Percentiles rank a stretch among this genome's conserved stretches.
Conservation (phyloP, 37 sponge, comb jelly and placozoan genomes). For the Beroe forskalii region DNA sequence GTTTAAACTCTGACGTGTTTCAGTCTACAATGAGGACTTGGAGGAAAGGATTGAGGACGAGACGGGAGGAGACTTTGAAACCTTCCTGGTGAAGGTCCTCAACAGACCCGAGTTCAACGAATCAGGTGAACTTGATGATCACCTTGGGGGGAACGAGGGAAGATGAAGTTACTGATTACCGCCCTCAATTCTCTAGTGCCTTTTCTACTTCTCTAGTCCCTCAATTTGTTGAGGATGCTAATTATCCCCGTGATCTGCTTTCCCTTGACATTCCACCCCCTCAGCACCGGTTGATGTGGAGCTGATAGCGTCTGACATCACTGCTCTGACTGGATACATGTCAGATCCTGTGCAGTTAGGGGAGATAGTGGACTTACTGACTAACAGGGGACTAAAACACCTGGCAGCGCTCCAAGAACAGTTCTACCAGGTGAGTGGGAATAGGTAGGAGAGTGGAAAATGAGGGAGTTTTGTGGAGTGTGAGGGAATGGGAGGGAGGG, state of each 20-base stretch:
- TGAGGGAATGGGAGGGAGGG: too few species aligned
- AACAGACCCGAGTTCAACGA: constrained; percentile 28
- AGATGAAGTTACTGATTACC: too few species aligned
- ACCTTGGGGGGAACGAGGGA: too few species aligned
- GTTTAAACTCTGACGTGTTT: too few species aligned
- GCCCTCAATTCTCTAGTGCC: too few species aligned
- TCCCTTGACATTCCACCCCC: too few species aligned
- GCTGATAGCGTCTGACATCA: background rate
- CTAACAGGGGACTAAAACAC: background rate
- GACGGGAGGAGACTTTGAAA: background rate
- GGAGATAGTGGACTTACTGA: background rate
- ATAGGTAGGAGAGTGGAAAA: too few species aligned
- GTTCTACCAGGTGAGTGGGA: background rate
- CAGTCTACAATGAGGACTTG: constrained; percentile 20
- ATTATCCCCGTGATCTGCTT: too few species aligned
- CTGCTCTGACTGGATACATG: background rate
- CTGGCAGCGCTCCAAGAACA: constrained; percentile 6
- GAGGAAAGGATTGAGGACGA: constrained; percentile 12
- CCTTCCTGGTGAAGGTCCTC: constrained; percentile 20
- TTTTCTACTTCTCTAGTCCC: too few species aligned
- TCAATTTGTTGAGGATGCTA: too few species aligned
- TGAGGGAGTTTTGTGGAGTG: too few species aligned
- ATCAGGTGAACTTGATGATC: background rate
- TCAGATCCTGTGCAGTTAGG: background rate
- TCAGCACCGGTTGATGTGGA: background rate